Conservation (phyloP, 2,888 invertebrate genomes). For the Dilophus febrilis region DNA sequence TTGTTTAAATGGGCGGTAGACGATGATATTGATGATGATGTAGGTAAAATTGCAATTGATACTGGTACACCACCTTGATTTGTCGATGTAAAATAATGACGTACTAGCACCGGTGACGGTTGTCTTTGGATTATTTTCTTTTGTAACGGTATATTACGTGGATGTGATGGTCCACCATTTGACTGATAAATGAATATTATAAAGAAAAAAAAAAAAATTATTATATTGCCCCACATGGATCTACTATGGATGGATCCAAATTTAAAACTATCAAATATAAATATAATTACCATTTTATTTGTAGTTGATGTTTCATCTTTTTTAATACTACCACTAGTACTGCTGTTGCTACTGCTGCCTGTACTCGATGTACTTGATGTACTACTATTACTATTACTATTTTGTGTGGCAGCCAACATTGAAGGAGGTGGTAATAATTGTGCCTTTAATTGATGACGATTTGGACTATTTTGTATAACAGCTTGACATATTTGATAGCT, state of each 20-base stretch:
- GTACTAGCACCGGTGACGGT: conserved; percentile 43
- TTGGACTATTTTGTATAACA: conserved; percentile 86
- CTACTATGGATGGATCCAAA: background rate
- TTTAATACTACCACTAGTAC: background rate
- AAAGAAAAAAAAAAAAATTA: conserved; percentile 2
- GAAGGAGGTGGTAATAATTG: conserved; percentile 77
- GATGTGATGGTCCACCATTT: conserved; percentile 26
- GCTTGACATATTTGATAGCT: conserved; percentile 90
- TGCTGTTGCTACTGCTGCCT: background rate
- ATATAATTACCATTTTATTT: conserved; percentile 2
- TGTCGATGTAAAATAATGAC: conserved; percentile 37
- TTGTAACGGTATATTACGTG: conserved; percentile 27
- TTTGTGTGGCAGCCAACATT: conserved; percentile 31
- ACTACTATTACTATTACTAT: conserved; percentile 8
- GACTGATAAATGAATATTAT: conserved; percentile 12
- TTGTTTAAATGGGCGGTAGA: conserved; percentile 1
- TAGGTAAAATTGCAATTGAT: conserved; percentile 36
- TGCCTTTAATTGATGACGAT: conserved; percentile 68
- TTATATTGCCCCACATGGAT: background rate
- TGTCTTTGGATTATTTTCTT: conserved; percentile 33
- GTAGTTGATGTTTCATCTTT: background rate
- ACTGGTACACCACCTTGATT: conserved; percentile 38
- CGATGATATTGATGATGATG: conserved; percentile 13
- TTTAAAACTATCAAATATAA: conserved; percentile 3
- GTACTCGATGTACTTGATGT: background rate